A percentile compares a stretch with the other conserved stretches of the same genome.
These are phyloP conservation scores for Lepidochrysops patricia DNA, from an alignment of 2,888 invertebrate species.

Conservation along the genomic window DNA sequence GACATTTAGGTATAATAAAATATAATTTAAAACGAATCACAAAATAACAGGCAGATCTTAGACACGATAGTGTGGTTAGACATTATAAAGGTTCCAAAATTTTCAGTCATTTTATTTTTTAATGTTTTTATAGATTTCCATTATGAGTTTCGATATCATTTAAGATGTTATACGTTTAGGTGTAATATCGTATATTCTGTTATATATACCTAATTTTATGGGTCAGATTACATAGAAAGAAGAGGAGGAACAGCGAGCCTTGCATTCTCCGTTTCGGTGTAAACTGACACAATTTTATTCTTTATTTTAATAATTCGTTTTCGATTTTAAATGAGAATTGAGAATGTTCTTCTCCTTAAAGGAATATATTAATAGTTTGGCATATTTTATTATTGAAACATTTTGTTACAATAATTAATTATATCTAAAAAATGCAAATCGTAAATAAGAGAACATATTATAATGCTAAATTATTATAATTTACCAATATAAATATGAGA, in stretches of 20 bases:
- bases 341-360: background rate
- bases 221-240: too few species aligned
- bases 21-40: conserved; percentile 43
- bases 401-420: too few species aligned
- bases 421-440: too few species aligned
- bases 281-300: too few species aligned
- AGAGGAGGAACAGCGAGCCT: too few species aligned
- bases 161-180: too few species aligned
- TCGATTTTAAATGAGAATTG: background rate
- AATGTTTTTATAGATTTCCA: background rate
- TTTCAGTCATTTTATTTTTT: conserved; percentile 50
- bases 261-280: too few species aligned
- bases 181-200: background rate
- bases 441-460: background rate
- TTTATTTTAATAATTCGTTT: background rate
- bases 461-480: background rate
- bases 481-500: background rate
- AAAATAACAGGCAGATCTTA: conserved; percentile 56
- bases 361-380: background rate
- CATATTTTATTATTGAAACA: too few species aligned
- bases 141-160: background rate
- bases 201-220: too few species aligned
- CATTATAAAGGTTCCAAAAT: conserved; percentile 60
- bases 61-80: conserved; percentile 47
- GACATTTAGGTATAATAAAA: conserved; percentile 28